Conservation (phyloP, 2,113 vertebrate genomes). For the Nansenia antarctica region DNA sequence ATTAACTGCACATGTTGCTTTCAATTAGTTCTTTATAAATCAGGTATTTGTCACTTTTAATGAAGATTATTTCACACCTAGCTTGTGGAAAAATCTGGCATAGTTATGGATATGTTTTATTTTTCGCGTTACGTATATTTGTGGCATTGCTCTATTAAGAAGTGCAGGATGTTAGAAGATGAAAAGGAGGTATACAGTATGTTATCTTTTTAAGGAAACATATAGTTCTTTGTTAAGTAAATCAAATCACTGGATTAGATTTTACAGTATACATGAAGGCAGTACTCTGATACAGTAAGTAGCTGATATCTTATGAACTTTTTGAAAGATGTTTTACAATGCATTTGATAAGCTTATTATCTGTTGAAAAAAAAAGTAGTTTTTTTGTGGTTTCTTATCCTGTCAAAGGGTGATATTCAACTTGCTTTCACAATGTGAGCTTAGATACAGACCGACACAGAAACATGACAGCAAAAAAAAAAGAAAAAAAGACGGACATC, state of each 20-base stretch:
- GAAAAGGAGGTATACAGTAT: conserved; percentile 1
- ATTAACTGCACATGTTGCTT: conserved; percentile 59
- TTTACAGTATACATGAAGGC: neutral
- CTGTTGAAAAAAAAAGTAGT: too few relatives aligned
- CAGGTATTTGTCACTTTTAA: conserved; percentile 76
- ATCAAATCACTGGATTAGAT: too few relatives aligned
- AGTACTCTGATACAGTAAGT: neutral
- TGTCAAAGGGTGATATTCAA: too few relatives aligned
- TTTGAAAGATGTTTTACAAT: too few relatives aligned
- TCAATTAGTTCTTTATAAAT: conserved; percentile 57
- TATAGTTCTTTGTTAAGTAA: too few relatives aligned
- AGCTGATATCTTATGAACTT: too few relatives aligned
- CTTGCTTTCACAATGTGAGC: neutral
- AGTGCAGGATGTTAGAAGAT: neutral
- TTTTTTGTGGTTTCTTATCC: too few relatives aligned
- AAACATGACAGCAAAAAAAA: too few relatives aligned
- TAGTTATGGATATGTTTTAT: conserved; percentile 64
- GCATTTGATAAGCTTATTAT: too few relatives aligned
- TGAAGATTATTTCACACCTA: conserved; percentile 71
- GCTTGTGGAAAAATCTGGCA: conserved; percentile 59
- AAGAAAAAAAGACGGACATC: neutral
- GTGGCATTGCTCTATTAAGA: conserved; percentile 55
- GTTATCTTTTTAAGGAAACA: neutral
- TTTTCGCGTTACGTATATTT: conserved; percentile 71
- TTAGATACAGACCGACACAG: neutral